phyloP scores from a whole-genome alignment of 2,797 vertebrate species.

The Calcarius lapponicus region DNA sequence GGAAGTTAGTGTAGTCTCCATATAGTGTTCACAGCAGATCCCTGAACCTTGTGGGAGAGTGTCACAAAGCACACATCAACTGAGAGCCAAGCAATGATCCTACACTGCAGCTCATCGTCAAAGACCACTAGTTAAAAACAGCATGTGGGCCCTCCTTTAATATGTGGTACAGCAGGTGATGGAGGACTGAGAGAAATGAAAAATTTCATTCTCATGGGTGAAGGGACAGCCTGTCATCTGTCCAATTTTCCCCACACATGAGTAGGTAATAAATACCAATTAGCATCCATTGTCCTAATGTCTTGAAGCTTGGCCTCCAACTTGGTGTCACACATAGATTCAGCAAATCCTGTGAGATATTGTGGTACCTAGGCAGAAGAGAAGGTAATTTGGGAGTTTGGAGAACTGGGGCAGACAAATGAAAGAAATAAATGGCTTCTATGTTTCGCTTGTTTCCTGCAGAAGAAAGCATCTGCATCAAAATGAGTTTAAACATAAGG shows the following conservation, averaged over 20 bases:
- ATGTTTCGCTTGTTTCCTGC: conserved; percentile 25
- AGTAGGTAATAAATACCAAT: conserved; percentile 55
- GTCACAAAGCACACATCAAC: background rate
- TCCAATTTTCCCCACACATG: background rate
- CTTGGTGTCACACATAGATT: background rate
- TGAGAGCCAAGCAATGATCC: background rate
- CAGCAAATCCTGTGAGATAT: background rate
- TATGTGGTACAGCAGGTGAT: background rate
- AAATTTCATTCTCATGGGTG: conserved; percentile 7
- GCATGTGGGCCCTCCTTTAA: background rate
- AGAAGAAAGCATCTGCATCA: conserved; percentile 64
- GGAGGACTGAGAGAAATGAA: conserved; percentile 12
- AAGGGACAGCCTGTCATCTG: conserved; percentile 32
- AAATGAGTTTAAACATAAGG: conserved; percentile 65
- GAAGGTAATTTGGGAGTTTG: conserved; percentile 2
- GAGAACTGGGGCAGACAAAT: conserved; percentile 43
- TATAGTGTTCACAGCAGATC: background rate
- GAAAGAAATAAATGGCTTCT: conserved; percentile 58
- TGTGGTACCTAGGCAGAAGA: background rate
- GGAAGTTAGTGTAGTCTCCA: background rate
- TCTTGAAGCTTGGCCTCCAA: conserved; percentile 34
- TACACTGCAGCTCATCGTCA: background rate
- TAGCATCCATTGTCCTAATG: conserved; percentile 4
- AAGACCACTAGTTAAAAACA: background rate
- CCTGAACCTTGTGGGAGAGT: background rate